Conservation (phyloP, 2,797 vertebrate genomes). For the Coendou prehensilis region DNA sequence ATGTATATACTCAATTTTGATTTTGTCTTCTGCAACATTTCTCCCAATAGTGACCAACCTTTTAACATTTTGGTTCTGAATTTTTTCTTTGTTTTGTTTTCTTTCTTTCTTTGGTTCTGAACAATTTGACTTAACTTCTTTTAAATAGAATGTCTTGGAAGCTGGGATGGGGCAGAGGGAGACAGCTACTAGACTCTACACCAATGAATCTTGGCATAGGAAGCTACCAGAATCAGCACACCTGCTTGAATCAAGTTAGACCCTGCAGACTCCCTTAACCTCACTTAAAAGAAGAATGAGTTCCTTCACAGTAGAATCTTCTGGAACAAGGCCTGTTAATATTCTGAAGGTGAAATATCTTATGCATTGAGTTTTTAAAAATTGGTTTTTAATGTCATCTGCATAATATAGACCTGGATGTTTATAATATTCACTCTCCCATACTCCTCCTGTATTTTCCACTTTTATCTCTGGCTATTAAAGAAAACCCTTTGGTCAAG, state of each 20-base stretch:
- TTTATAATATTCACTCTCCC: background rate
- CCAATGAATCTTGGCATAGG: background rate
- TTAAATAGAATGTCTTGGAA: background rate
- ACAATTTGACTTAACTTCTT: background rate
- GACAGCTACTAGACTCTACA: background rate
- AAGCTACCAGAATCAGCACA: background rate
- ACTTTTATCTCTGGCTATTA: constrained; percentile 17
- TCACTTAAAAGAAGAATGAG: background rate
- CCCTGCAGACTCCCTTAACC: background rate
- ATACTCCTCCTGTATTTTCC: constrained; percentile 20
- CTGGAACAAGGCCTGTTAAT: background rate
- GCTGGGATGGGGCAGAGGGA: background rate
- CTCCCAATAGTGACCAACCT: background rate
- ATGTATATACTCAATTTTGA: background rate
- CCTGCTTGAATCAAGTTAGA: background rate
- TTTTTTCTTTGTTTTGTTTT: background rate
- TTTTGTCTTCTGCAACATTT: background rate
- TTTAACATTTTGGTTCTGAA: constrained; percentile 12
- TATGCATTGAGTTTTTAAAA: background rate
- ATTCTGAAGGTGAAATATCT: background rate
- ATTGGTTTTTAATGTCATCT: background rate
- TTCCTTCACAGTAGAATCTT: background rate
- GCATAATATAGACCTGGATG: background rate
- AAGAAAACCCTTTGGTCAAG: background rate
- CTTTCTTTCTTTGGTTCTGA: background rate